phyloP scores from a whole-genome alignment of 2,888 invertebrate genomes.

The Pristionchus japonicus region DNA sequence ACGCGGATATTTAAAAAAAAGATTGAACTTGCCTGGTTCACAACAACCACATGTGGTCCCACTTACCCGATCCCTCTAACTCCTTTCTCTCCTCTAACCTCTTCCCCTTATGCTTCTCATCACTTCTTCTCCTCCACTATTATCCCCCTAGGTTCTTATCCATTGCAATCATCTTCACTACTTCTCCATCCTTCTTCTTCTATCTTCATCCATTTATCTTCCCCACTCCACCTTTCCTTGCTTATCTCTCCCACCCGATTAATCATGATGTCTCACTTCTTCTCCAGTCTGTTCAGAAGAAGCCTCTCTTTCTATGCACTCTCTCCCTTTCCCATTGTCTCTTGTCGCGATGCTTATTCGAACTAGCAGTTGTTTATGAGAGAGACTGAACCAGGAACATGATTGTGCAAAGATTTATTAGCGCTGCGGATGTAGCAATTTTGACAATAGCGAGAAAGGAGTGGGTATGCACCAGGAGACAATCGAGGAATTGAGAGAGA shows the following conservation, averaged over 20 bases:
- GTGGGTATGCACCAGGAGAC: neutral
- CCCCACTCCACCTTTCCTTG: neutral
- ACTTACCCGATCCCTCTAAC: neutral
- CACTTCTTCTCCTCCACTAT: neutral
- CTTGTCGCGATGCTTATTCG: neutral
- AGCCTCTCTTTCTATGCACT: neutral
- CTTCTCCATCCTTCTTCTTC: neutral
- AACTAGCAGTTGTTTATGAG: neutral
- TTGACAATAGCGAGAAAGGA: neutral
- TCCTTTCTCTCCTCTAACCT: neutral
- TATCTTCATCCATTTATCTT: neutral
- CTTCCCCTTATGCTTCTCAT: constrained; percentile 14
- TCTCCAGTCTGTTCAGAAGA: neutral
- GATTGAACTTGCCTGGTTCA: neutral
- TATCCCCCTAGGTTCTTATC: neutral
- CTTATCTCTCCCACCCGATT: neutral
- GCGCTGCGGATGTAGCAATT: neutral
- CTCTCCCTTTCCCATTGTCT: neutral
- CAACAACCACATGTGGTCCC: neutral
- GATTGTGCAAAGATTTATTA: neutral
- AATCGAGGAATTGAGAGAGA: neutral
- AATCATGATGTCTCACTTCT: constrained; percentile 30
- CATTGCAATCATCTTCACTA: neutral
- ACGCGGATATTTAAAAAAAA: neutral
- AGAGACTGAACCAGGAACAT: constrained; percentile 19